Evolutionary conservation across 1,140 invertebrate species (phyloP).

Genomic region (Brachionus asplanchnoidis): DNA sequence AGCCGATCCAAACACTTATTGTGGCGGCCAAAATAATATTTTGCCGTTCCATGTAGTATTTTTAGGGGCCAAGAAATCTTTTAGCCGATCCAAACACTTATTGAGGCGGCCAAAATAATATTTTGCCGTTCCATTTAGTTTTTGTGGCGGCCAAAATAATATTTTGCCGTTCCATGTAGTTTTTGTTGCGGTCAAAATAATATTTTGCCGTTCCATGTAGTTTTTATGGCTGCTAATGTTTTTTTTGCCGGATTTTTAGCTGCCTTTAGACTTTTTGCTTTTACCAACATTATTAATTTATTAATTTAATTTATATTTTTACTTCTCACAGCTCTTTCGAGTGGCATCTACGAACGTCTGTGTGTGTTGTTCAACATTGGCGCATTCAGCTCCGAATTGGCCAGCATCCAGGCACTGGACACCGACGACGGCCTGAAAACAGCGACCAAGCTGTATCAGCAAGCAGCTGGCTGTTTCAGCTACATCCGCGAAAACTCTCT

Average conservation of each 20-base stretch:
- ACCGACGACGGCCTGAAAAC: constrained; percentile 88
- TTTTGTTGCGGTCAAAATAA: background rate
- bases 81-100: too few relatives aligned
- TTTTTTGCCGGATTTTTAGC: too few relatives aligned
- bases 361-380: constrained; percentile 96
- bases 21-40: too few relatives aligned
- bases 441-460: constrained; percentile 84
- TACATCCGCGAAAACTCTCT: constrained; percentile 79
- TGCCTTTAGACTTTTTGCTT: too few relatives aligned
- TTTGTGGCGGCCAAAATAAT: too few relatives aligned
- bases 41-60: too few relatives aligned
- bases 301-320: background rate
- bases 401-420: constrained; percentile 74
- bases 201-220: too few relatives aligned
- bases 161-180: background rate
- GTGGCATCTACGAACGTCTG: constrained; percentile 82
- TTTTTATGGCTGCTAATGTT: too few relatives aligned
- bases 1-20: too few relatives aligned
- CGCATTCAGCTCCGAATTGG: constrained; percentile 82
- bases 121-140: too few relatives aligned
- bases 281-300: background rate
- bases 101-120: too few relatives aligned
- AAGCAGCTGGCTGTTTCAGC: constrained; percentile 81
- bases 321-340: constrained; percentile 74
- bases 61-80: too few relatives aligned